phyloP scores from a whole-genome alignment of 2,113 vertebrate genomes.

The Sapayoa aenigma region DNA sequence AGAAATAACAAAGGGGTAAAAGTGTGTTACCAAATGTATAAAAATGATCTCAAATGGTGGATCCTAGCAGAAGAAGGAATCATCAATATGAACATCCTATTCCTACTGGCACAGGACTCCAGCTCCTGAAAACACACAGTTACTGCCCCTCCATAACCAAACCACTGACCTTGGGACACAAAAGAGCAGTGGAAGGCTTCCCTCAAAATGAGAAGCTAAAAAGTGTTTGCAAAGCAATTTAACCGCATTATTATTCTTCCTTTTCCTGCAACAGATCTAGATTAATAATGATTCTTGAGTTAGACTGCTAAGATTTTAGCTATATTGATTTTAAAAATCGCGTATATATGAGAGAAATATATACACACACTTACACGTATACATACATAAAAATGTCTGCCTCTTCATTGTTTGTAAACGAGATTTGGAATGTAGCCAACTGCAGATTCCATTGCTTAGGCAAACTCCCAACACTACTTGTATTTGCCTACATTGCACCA shows the following conservation, averaged over 20 bases:
- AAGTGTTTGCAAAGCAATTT: not conserved
- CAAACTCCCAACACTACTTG: not conserved
- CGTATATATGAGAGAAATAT: not conserved
- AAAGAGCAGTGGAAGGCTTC: not conserved
- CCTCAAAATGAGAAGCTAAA: not conserved
- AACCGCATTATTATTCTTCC: not conserved
- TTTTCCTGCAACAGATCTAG: not conserved
- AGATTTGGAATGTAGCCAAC: not conserved
- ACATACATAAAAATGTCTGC: not conserved
- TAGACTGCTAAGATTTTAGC: not conserved
- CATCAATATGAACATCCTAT: not conserved
- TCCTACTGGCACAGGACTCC: not conserved
- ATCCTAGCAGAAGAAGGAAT: not conserved
- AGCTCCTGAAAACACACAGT: not conserved
- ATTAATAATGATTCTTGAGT: not conserved
- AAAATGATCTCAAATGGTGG: not conserved
- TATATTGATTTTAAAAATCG: not conserved
- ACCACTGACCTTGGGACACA: not conserved
- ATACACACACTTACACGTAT: accelerated
- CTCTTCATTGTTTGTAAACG: not conserved
- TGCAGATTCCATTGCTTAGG: not conserved
- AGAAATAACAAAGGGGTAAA: not conserved
- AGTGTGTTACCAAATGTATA: not conserved
- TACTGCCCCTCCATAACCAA: not conserved
- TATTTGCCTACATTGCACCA: not conserved